Evolutionary conservation across 2,113 vertebrate species (phyloP).

Genomic region (Catharus minimus): DNA sequence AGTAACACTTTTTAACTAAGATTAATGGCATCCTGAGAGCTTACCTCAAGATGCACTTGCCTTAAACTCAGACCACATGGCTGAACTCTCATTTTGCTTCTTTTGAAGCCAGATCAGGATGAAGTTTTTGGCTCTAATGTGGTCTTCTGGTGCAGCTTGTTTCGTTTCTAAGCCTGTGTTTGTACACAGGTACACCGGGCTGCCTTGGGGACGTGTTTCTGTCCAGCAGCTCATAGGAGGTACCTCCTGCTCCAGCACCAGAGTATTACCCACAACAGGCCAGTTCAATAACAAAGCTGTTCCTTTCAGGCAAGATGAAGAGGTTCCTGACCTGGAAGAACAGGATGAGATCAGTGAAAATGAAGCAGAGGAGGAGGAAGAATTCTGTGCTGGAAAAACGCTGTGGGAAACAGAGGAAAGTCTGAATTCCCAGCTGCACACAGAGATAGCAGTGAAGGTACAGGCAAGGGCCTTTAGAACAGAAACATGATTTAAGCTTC

Average conservation of each 20-base stretch:
- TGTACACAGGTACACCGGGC: neutral
- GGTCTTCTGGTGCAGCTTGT: neutral
- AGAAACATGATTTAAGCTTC: neutral
- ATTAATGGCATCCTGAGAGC: neutral
- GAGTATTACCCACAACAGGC: neutral
- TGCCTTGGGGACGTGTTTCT: neutral
- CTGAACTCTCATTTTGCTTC: neutral
- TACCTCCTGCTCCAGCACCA: neutral
- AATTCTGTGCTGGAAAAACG: conserved; percentile 58
- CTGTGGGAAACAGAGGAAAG: conserved; percentile 70
- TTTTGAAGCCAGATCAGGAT: neutral
- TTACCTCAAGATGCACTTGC: neutral
- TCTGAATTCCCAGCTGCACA: conserved; percentile 35
- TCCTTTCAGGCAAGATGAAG: conserved; percentile 72
- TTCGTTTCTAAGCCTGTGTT: neutral
- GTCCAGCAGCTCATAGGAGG: neutral
- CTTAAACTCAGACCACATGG: neutral
- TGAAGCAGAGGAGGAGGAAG: conserved; percentile 70
- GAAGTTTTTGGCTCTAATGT: neutral
- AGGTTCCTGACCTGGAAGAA: conserved; percentile 74
- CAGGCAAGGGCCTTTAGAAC: neutral
- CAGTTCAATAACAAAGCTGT: neutral
- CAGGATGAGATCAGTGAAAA: conserved; percentile 66
- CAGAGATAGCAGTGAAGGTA: conserved; percentile 63
- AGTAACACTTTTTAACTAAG: neutral